phyloP scores from a whole-genome alignment of 2,888 invertebrate species.

The Standfussiana lucernea region DNA sequence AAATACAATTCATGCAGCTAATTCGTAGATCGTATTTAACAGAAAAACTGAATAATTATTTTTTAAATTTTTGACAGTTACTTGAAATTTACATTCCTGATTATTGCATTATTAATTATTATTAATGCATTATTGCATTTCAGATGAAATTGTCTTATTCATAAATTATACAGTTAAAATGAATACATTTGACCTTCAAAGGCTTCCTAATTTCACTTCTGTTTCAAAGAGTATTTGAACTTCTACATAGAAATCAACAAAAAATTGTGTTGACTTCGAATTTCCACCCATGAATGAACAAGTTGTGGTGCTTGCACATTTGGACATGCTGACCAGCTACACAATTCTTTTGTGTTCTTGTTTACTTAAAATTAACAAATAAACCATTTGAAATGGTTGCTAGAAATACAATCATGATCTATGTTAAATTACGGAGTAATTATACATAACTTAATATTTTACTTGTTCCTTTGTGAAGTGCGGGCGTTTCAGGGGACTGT shows the following conservation, averaged over 20 bases:
- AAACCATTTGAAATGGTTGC: not conserved
- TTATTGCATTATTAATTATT: not conserved
- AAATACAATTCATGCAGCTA: not conserved
- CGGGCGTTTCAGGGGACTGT: not conserved
- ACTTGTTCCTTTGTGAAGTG: not conserved
- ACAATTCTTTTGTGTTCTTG: not conserved
- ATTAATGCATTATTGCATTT: not conserved
- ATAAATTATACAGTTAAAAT: not conserved
- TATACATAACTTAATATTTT: not conserved
- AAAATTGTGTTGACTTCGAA: not conserved
- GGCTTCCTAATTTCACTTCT: conserved; percentile 16
- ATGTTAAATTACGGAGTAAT: not conserved
- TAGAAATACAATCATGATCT: not conserved
- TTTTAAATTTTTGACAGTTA: not conserved
- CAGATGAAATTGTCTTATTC: not conserved
- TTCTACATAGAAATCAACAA: not conserved
- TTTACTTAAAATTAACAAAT: not conserved
- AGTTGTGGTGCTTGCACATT: not conserved
- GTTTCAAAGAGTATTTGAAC: conserved; percentile 3
- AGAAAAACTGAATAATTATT: not conserved
- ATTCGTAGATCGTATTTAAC: not conserved
- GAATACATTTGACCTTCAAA: conserved; percentile 23
- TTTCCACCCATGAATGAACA: not conserved
- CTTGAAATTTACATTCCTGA: not conserved
- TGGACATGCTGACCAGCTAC: not conserved